Evolutionary conservation across 2,888 invertebrate species (phyloP).

Genomic region (Nemotelus nigrinus): DNA sequence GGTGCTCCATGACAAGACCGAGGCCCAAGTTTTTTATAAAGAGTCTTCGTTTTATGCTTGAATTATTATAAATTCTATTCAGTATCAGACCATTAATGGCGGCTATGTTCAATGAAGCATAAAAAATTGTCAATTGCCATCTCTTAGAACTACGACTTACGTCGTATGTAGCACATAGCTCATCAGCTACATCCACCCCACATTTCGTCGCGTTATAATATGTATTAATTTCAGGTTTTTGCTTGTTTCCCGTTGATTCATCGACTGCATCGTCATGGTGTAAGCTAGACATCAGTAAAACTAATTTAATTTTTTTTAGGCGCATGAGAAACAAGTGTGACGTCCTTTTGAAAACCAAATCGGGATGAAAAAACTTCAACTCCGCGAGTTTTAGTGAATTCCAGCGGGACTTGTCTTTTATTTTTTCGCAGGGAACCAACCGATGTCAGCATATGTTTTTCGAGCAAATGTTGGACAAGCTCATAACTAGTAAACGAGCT

Average conservation of each 20-base stretch:
- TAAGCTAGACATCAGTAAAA: conserved; percentile 5
- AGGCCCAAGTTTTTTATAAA: too few species aligned
- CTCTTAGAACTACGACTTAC: too few species aligned
- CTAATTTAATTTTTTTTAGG: conserved; percentile 2
- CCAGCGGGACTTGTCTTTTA: conserved; percentile 4
- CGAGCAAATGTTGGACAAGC: conserved; percentile 10
- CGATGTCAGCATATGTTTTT: conserved; percentile 27
- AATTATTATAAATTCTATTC: too few species aligned
- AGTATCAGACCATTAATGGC: too few species aligned
- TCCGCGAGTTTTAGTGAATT: conserved; percentile 3
- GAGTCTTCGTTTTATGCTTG: too few species aligned
- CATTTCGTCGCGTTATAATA: not conserved
- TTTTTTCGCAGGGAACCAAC: conserved; percentile 19
- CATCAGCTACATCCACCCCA: too few species aligned
- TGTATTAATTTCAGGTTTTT: conserved; percentile 5
- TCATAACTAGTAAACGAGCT: conserved; percentile 34
- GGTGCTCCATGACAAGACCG: too few species aligned
- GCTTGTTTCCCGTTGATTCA: not conserved
- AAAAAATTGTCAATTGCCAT: too few species aligned
- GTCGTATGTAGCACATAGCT: too few species aligned
- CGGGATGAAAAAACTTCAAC: conserved; percentile 2
- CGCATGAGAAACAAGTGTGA: conserved; percentile 5
- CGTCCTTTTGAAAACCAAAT: not conserved
- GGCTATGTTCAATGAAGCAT: too few species aligned
- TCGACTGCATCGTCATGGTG: not conserved